Evolutionary conservation across 2,113 vertebrate genomes (phyloP).

Genomic region (Chaetops frenatus): DNA sequence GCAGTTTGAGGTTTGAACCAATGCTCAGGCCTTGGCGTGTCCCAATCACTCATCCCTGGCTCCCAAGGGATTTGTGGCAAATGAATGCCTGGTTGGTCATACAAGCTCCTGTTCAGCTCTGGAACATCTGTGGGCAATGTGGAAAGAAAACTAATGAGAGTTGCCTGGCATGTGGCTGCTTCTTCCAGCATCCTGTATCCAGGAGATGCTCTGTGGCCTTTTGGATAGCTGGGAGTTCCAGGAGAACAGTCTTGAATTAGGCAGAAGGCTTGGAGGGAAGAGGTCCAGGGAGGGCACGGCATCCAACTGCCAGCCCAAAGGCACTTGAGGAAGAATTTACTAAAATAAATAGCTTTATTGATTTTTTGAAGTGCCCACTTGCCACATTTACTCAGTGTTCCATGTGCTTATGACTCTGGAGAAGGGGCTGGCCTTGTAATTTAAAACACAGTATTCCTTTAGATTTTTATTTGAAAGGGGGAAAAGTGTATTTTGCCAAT

Average conservation of each 20-base stretch:
- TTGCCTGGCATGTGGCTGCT: background rate
- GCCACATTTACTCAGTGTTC: background rate
- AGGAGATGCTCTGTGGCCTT: rapidly evolving
- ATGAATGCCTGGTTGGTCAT: background rate
- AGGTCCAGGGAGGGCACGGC: background rate
- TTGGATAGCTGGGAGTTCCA: background rate
- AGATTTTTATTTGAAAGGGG: background rate
- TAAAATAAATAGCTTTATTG: background rate
- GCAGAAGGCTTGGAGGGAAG: background rate
- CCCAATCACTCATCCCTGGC: rapidly evolving
- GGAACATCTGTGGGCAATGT: rapidly evolving
- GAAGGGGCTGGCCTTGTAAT: background rate
- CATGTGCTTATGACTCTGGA: background rate
- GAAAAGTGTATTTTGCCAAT: rapidly evolving
- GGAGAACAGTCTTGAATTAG: background rate
- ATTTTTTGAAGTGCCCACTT: background rate
- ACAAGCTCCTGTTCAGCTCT: background rate
- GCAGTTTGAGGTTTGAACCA: background rate
- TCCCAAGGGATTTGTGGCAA: background rate
- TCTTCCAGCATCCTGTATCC: background rate
- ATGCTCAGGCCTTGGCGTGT: rapidly evolving
- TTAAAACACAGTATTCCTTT: background rate
- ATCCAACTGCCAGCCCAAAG: background rate
- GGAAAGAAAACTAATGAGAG: background rate
- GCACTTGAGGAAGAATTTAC: slow-evolving; percentile 16